phyloP scores from a whole-genome alignment of 2,888 invertebrate species.

The Tenthredo mesomela region DNA sequence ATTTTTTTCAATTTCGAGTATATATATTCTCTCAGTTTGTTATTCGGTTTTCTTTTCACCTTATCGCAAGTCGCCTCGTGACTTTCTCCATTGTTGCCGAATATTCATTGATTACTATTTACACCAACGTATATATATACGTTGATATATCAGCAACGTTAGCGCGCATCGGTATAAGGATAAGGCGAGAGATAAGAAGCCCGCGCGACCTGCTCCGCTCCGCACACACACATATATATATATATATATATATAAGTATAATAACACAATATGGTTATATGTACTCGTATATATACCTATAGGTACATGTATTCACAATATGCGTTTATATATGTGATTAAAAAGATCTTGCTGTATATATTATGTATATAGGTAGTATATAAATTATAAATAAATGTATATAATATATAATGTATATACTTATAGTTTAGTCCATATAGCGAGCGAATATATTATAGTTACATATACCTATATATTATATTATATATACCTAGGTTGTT shows the following conservation, averaged over 20 bases:
- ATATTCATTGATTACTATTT: slow-evolving; percentile 14
- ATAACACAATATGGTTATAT: not conserved
- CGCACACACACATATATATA: not conserved
- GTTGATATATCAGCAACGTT: slow-evolving; percentile 1
- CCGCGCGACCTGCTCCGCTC: slow-evolving; percentile 29
- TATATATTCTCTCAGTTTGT: not conserved
- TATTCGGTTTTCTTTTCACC: not conserved
- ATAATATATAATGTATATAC: too few species aligned
- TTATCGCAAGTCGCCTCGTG: not conserved
- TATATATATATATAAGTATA: not conserved
- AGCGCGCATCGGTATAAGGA: slow-evolving; percentile 35
- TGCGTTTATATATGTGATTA: not conserved
- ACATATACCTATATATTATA: too few species aligned
- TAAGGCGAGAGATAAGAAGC: slow-evolving; percentile 44
- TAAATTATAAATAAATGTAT: not conserved
- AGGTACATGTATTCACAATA: not conserved
- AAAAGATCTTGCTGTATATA: not conserved
- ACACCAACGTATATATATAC: not conserved
- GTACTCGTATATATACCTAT: not conserved
- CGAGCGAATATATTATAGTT: not conserved
- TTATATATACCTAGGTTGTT: not conserved
- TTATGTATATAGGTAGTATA: not conserved
- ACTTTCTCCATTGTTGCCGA: slow-evolving; percentile 7
- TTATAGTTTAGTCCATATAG: not conserved
- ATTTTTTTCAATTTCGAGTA: not conserved